Evolutionary conservation across 2,113 vertebrate genomes (phyloP), one percentile per base, ranked within the genome.

Genomic region (Orthonyx spaldingii): DNA sequence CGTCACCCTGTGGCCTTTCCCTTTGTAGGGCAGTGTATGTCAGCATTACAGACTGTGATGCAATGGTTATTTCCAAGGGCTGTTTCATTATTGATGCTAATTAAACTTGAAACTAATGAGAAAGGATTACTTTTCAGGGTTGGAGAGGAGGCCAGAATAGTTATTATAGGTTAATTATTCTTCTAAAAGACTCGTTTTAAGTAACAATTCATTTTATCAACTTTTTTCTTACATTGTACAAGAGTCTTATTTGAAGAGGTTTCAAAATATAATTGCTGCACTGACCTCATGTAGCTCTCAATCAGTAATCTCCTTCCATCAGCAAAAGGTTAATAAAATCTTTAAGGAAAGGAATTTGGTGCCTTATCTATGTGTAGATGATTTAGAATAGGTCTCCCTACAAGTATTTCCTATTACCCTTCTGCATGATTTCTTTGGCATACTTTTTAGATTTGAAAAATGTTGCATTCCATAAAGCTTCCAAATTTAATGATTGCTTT

Each of bases 101-200:
- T 98, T 98, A 98, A 97, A 97, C 94, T 97, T 97, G 97, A 98
- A 98, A 94, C 95, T 98, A 98, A 98, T 98, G 98, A 98, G 97
- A 97, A 97, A 97, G 88, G 91, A 97, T 98, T 98, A 96, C 96
- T 97, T 98, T 97, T 96, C 90, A 96, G 93, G 95, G 90, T 96
- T 97, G 94, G 90, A 97, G 96, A 96, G n/a, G 65, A 97, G 96
- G 97, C 96, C 96, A 97, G 96, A 97, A 92, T 96, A 97, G 97
- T 98, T 98, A 97, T 97, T 98, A 97, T 91, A 96, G 97, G 97
- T 98, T 98, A 98, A 98, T 98, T 97, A 97, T 97, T 97, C 93
- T 98, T 96, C 91, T 97, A 96, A 98, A 98, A 98, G 88, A 69
- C 86, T 95, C 18, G 1, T 87, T 98, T 98, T 98, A 89, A 97